Base-by-base conservation (phyloP, 1,140 invertebrate genomes). In the Chymomyza costata region DNA sequence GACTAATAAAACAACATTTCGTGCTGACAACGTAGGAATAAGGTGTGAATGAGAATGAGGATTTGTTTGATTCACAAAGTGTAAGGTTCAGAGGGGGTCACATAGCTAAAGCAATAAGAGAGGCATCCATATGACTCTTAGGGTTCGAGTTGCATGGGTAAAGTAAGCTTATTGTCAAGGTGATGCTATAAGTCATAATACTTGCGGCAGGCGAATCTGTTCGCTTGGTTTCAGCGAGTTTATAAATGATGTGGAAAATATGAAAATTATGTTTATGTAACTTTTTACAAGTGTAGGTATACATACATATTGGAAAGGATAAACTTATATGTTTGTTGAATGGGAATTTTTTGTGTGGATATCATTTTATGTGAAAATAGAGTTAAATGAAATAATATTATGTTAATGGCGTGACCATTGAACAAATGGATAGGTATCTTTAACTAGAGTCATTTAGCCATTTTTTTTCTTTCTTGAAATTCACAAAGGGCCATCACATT, bases 1-100 rank as follows among this genome's bases (percentile, higher is more conserved):
- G 81, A 83, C 63, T 73, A 71, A 83, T 83, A 83, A 83, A 83
- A 83, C 81, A 83, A 83, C 70, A 82, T 82, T 82, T 71, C 76
- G 71, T 68, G 76, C 65, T 82, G 76, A 76, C 76, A 82, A 76
- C 65, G 60, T 60, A 68, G 53, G 67, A 81, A 74, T 80, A 80
- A 80, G 73, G 73, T 80, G 73, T 68, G 66, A 71, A 78, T 54
- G 58, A 40, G 65, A 57, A 56, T 51, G 58, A 44, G 73, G 58
- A 64, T 63, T 67, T 57, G 54, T 78, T 78, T 78, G 71, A 78
- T 78, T 66, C 70, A 49, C 69, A 50, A 34, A 6, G 32, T 3
- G 32, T 14, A 25, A 3, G 21, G 21, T 8, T 25, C 21, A 8
- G 21, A 3, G 3, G 21, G 3, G 21, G 21, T 5, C 8, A 25